Percentiles rank a stretch among this genome's conserved stretches.
These are phyloP conservation scores for Catharus ustulatus DNA, from an alignment of 2,797 vertebrate genomes.

Conservation along the genomic window DNA sequence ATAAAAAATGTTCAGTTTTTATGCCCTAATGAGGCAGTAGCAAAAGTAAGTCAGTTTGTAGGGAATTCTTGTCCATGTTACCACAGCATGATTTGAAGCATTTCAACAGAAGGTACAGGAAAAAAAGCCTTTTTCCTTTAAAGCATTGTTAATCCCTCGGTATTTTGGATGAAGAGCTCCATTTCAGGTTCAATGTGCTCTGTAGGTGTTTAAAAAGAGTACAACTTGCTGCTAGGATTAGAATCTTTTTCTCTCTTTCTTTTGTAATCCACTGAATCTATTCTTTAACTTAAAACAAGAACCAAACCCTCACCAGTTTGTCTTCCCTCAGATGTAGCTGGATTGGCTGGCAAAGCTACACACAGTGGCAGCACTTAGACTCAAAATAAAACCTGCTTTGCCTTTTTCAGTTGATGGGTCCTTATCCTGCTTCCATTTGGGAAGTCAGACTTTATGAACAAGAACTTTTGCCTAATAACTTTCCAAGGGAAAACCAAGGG, in stretches of 20 bases:
- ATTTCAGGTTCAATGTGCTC: background rate
- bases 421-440: background rate
- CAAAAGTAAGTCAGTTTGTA: background rate
- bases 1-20: background rate
- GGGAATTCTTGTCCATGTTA: background rate
- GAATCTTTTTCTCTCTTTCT: background rate
- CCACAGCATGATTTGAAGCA: background rate
- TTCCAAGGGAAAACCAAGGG: background rate
- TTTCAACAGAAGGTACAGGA: background rate
- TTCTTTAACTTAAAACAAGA: background rate
- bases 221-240: background rate
- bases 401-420: background rate
- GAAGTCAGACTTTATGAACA: background rate
- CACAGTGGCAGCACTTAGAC: background rate
- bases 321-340: background rate
- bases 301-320: background rate
- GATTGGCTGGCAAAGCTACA: background rate
- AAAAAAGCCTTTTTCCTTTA: background rate
- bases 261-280: background rate
- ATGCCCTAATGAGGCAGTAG: background rate
- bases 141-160: background rate
- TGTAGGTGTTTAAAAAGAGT: background rate
- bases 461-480: background rate
- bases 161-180: background rate
- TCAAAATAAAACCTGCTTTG: background rate